Conservation (phyloP, 2,888 invertebrate genomes). For the Elysia crispata region DNA sequence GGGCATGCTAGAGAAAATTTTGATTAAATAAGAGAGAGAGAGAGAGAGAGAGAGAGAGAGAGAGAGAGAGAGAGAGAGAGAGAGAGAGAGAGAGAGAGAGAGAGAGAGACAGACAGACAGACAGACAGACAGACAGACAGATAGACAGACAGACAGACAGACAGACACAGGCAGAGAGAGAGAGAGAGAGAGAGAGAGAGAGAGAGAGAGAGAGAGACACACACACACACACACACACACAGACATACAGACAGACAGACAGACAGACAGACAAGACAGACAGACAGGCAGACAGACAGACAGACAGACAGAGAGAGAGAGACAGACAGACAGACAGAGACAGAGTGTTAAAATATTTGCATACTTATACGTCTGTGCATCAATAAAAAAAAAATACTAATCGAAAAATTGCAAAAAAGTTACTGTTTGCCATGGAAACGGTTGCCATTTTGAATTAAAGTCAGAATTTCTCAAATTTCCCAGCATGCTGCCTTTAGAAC, state of each 20-base stretch:
- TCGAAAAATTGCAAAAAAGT: no score
- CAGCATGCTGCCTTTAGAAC: no score
- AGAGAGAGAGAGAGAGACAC: background rate
- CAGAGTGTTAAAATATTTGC: no score
- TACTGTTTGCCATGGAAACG: no score
- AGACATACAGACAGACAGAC: no score
- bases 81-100: background rate
- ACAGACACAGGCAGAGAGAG: background rate
- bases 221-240: no score
- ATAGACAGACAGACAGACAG: background rate
- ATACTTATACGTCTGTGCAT: no score
- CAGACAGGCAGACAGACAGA: background rate
- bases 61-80: constrained; percentile 20
- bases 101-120: background rate
- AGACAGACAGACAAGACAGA: no score
- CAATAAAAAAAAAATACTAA: no score
- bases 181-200: background rate
- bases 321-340: background rate
- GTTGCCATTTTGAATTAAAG: no score
- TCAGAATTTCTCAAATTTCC: no score
- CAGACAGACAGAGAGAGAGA: background rate
- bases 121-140: background rate
- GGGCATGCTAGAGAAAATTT: no score
- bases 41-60: background rate
- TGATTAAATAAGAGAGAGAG: background rate